Evolutionary conservation across 1,140 invertebrate genomes (phyloP), one percentile per base, ranked within the genome.

Genomic region (Popillia japonica): DNA sequence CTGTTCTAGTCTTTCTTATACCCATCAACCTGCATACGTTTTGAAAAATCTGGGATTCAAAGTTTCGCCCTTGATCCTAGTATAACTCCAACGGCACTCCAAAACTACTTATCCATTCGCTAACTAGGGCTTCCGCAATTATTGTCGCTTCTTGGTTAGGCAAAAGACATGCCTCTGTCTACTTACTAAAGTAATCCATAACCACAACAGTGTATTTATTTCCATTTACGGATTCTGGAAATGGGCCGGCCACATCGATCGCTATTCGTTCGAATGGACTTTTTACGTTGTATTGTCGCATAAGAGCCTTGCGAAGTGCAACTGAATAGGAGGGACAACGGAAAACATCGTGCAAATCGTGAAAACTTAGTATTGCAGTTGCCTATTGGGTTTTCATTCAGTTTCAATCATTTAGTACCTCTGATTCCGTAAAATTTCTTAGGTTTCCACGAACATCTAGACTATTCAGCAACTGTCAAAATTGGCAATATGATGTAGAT

Each of bases 141-240:
- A 84, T 86, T 48, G 76, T 61, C 0, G 86, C 85, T 78, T 85
- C 83, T 79, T 87, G 84, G 79, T 89, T 83, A 7, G 84, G 84
- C 10, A 87, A 80, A 0, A 84, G 77, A 75, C 83, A 84, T 23
- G 80, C 82, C 79, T 87, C 86, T 2, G 83, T 77, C 83, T 83
- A 88, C 40, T 80, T 89, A 6, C 83, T 88, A 78, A 88, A 89
- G 78, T 85, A 84, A 80, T 86, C 84, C 64, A 80, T 80, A 4
- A 84, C 78, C 7, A 87, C 85, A 3, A 88, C 27, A 14, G 87
- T 83, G 81, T 86, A 87, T 44, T 80, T 82, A 77, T 85, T 84
- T n/a, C 76, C 79, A 10, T 72, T 14, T 61, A 17, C 40, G 41
- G 83, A 80, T 64, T 64, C 78, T 72, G 80, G 79, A 42, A 81